These are phyloP conservation scores for Muraenolepis orangiensis DNA, from an alignment of 2,797 vertebrate genomes.

Conservation along the genomic window DNA sequence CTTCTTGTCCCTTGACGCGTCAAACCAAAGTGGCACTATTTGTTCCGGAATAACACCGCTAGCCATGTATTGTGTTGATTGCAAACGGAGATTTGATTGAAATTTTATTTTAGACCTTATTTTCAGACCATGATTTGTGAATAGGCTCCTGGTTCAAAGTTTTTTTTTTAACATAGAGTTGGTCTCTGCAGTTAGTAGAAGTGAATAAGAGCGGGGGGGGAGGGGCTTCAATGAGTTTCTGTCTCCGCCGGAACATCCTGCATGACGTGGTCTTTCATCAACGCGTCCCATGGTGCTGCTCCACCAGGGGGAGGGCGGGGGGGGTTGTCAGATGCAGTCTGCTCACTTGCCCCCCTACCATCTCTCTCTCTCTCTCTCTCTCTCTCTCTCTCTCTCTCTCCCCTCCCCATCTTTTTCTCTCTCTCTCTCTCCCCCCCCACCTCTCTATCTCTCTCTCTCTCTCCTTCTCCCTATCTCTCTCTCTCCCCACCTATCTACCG, in stretches of 20 bases:
- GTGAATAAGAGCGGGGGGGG: not conserved
- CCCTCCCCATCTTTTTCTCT: too few relatives aligned
- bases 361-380: too few relatives aligned
- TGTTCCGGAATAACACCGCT: slow-evolving; percentile 54
- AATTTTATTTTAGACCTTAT: too few relatives aligned
- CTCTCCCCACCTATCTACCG: too few relatives aligned
- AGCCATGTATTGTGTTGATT: slow-evolving; percentile 64
- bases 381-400: too few relatives aligned
- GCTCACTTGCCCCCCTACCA: slow-evolving; percentile 17
- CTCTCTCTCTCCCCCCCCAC: too few relatives aligned
- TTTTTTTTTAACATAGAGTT: slow-evolving; percentile 1
- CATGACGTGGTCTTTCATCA: slow-evolving; percentile 5
- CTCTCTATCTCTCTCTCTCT: too few relatives aligned
- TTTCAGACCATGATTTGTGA: slow-evolving; percentile 37
- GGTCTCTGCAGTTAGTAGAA: not conserved
- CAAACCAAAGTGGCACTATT: slow-evolving; percentile 52
- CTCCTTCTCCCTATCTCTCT: too few relatives aligned
- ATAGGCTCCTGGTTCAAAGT: slow-evolving; percentile 18
- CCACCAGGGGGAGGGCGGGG: slow-evolving; percentile 15
- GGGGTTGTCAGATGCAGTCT: slow-evolving; percentile 20
- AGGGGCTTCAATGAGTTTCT: not conserved
- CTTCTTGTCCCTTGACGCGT: slow-evolving; percentile 57
- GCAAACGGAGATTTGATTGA: too few relatives aligned
- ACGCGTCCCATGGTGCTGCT: slow-evolving; percentile 6
- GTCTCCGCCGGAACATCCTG: not conserved